phyloP scores from a whole-genome alignment of 2,888 invertebrate species.

The Tethea ocularis region DNA sequence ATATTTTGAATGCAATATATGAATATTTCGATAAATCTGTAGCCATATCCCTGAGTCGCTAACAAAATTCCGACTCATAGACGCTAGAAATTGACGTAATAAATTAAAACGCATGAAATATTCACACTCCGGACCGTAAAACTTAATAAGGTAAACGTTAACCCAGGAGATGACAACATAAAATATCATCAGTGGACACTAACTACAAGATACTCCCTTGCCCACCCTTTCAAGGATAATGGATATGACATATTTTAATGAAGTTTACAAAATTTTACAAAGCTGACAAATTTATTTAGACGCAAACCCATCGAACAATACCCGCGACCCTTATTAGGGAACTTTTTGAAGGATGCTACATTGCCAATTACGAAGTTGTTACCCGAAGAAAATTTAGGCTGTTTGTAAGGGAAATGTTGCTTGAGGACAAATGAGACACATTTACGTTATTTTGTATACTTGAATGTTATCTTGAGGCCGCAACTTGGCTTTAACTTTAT shows the following conservation, averaged over 20 bases:
- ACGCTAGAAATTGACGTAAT: no score
- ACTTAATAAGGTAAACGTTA: no score
- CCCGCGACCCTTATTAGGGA: background rate
- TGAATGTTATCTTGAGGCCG: background rate
- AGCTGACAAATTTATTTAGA: constrained; percentile 5
- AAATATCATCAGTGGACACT: no score
- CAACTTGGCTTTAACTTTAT: background rate
- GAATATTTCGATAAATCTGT: no score
- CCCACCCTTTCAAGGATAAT: background rate
- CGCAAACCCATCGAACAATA: constrained; percentile 5
- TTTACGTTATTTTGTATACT: background rate
- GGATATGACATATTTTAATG: background rate
- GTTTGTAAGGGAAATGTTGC: constrained; percentile 6
- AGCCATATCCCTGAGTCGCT: no score
- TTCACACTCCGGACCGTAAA: no score
- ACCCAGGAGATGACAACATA: no score
- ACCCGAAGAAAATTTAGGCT: constrained; percentile 2
- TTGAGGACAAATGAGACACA: constrained; percentile 5
- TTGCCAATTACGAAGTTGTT: constrained; percentile 8
- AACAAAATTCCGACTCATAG: no score
- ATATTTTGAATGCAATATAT: no score
- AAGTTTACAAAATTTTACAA: background rate
- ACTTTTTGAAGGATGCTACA: constrained; percentile 5
- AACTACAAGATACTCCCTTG: no score
- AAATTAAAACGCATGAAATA: no score